Evolutionary conservation across 2,797 vertebrate genomes (phyloP).

Genomic region (Lateolabrax maculatus): DNA sequence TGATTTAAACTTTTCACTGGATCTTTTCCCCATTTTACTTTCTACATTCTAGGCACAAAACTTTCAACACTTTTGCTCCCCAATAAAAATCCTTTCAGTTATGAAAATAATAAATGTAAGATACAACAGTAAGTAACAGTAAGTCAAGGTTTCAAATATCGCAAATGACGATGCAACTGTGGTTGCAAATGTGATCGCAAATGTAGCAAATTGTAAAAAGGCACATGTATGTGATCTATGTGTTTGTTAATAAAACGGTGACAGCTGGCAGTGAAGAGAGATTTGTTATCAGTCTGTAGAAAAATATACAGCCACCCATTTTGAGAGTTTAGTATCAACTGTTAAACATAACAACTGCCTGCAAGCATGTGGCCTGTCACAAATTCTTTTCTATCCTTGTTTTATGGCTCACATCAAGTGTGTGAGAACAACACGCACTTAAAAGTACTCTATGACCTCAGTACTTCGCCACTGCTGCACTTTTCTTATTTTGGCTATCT

Average conservation of each 20-base stretch:
- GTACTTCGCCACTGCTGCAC: background rate
- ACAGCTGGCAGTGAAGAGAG: constrained; percentile 38
- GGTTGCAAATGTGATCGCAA: constrained; percentile 4
- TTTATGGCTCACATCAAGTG: constrained; percentile 17
- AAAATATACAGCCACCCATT: constrained; percentile 22
- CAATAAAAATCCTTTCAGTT: constrained; percentile 14
- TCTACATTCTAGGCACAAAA: constrained; percentile 1
- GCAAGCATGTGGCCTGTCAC: constrained; percentile 16
- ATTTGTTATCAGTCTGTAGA: constrained; percentile 25
- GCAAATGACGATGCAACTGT: background rate
- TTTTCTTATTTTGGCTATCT: constrained; percentile 17
- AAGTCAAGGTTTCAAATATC: background rate
- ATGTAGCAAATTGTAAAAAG: constrained; percentile 22
- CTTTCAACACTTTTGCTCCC: background rate
- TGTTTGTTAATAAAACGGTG: constrained; percentile 15
- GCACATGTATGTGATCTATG: constrained; percentile 3
- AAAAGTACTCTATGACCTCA: constrained; percentile 9
- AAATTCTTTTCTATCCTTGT: constrained; percentile 4
- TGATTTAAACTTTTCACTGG: background rate
- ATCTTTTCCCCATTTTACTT: constrained; percentile 9
- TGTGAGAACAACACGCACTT: constrained; percentile 16
- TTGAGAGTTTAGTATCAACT: constrained; percentile 17
- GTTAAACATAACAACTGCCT: constrained; percentile 27
- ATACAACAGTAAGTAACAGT: constrained; percentile 7
- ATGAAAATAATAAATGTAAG: background rate